A percentile compares a stretch with the other conserved stretches of the same genome.
Conservation (phyloP, 2,113 vertebrate genomes). For the Papio anubis region DNA sequence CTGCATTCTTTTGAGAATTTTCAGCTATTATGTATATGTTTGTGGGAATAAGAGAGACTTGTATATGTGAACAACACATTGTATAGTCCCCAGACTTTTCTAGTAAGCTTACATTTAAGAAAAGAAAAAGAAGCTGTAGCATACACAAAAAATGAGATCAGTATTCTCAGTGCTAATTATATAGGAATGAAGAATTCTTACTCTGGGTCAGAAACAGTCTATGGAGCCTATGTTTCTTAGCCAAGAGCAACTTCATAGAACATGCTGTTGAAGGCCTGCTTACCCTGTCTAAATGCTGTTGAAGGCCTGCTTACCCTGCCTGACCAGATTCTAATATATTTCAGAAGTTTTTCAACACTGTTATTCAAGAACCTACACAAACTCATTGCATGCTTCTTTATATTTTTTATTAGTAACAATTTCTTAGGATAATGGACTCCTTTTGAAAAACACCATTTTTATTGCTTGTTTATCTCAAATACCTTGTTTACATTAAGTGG, state of each 20-base stretch:
- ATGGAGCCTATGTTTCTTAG: background rate
- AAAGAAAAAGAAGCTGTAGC: background rate
- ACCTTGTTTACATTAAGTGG: background rate
- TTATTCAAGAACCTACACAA: background rate
- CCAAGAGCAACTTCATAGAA: background rate
- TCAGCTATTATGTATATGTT: background rate
- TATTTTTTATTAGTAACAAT: background rate
- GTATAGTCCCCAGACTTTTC: background rate
- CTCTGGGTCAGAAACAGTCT: background rate
- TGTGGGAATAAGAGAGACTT: background rate
- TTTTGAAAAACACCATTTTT: background rate
- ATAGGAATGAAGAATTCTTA: background rate
- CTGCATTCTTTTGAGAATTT: slow-evolving; percentile 12
- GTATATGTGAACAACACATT: slow-evolving; percentile 13
- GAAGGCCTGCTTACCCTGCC: background rate
- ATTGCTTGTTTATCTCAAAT: background rate
- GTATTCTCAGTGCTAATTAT: slow-evolving; percentile 18
- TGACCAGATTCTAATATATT: background rate
- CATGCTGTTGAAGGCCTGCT: background rate
- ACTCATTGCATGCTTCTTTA: background rate
- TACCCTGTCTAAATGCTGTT: background rate
- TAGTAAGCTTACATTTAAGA: background rate
- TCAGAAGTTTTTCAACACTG: background rate
- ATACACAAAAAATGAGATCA: slow-evolving; percentile 3
- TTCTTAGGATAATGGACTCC: background rate